These are phyloP conservation scores for Rhinatrema bivittatum DNA, from an alignment of 2,797 vertebrate genomes.

Conservation along the genomic window DNA sequence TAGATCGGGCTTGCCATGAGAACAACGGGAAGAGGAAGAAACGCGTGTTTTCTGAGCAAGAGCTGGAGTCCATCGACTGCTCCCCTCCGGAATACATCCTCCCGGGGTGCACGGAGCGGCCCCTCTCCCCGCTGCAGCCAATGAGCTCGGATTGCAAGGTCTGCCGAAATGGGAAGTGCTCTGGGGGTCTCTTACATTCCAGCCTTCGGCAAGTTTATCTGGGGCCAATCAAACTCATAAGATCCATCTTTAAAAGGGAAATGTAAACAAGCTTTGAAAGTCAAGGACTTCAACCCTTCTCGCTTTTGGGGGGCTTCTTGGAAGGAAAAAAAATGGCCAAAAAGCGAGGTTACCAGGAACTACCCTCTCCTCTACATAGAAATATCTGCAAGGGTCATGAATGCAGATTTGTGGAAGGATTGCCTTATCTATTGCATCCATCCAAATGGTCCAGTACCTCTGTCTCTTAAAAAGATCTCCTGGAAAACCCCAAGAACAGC, in stretches of 20 bases:
- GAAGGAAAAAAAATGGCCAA: neutral
- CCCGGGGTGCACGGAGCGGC: constrained; percentile 64
- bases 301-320: too few relatives aligned
- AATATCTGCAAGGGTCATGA: neutral
- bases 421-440: neutral
- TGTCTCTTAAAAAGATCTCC: too few relatives aligned
- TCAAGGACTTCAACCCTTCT: too few relatives aligned
- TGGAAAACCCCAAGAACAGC: too few relatives aligned
- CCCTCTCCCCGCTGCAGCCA: constrained; percentile 63
- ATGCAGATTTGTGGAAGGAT: neutral
- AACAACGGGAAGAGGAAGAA: constrained; percentile 52
- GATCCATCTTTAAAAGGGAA: too few relatives aligned
- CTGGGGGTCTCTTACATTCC: too few relatives aligned
- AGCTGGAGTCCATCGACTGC: constrained; percentile 51
- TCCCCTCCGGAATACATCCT: constrained; percentile 65
- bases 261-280: too few relatives aligned
- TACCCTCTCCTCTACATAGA: neutral
- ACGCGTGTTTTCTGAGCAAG: constrained; percentile 33
- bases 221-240: too few relatives aligned
- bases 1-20: constrained; percentile 14
- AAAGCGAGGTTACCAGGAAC: neutral
- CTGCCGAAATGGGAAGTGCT: too few relatives aligned
- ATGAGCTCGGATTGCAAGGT: constrained; percentile 59
- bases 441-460: neutral
- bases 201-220: too few relatives aligned